phyloP scores from a whole-genome alignment of 2,888 invertebrate species.

The Tipula vernalis region DNA sequence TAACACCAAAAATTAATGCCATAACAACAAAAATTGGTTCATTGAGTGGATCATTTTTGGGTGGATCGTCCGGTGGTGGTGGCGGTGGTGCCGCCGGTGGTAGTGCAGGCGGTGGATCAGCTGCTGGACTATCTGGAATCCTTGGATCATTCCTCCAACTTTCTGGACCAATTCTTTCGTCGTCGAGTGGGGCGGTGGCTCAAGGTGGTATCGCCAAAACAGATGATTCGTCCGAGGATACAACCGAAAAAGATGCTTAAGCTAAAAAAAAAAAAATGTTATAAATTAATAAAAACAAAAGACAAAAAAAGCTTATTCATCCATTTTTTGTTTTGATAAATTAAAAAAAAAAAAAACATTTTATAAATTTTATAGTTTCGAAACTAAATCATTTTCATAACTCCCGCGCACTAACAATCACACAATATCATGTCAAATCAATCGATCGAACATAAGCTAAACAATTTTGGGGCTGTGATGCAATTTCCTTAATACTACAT shows the following conservation, averaged over 20 bases:
- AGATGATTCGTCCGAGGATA: slow-evolving; percentile 30
- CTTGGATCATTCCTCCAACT: slow-evolving; percentile 32
- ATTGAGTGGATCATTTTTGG: slow-evolving; percentile 41
- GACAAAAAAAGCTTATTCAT: not conserved
- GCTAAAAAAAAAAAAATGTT: not conserved
- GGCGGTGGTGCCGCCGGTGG: slow-evolving; percentile 35
- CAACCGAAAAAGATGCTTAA: slow-evolving; percentile 14
- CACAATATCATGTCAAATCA: not conserved
- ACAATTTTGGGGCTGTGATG: slow-evolving; percentile 4
- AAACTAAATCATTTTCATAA: not conserved
- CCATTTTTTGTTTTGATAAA: not conserved
- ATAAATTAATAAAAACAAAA: not conserved
- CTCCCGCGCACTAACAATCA: too few relatives aligned
- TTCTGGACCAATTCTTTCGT: slow-evolving; percentile 35
- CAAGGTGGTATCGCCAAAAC: slow-evolving; percentile 25
- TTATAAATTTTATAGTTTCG: slow-evolving; percentile 8
- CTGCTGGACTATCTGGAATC: slow-evolving; percentile 27
- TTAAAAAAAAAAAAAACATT: not conserved
- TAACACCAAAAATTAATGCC: slow-evolving; percentile 56
- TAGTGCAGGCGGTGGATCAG: slow-evolving; percentile 23
- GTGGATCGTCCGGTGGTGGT: slow-evolving; percentile 40
- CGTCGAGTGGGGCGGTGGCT: slow-evolving; percentile 23
- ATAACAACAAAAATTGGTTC: slow-evolving; percentile 55
- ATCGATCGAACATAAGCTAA: not conserved
- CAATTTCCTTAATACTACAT: not conserved